phyloP scores from a whole-genome alignment of 2,888 invertebrate genomes.

The Tribolium freemani region DNA sequence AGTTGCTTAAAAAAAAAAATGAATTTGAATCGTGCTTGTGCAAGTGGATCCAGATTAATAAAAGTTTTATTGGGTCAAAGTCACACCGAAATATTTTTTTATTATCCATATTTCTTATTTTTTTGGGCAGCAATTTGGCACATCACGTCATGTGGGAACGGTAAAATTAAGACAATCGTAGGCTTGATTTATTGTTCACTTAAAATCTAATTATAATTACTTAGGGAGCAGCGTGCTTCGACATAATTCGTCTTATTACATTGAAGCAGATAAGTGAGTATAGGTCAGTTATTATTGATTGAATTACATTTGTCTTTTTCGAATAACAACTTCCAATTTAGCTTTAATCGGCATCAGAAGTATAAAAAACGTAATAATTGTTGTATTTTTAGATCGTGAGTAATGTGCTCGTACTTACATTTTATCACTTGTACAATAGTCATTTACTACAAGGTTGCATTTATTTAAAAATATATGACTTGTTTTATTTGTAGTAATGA shows the following conservation, averaged over 20 bases:
- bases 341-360: background rate
- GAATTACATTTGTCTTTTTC: background rate
- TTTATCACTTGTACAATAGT: background rate
- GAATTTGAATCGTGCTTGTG: background rate
- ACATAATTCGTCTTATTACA: slow-evolving; percentile 9
- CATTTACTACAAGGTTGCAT: background rate
- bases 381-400: background rate
- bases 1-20: background rate
- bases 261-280: background rate
- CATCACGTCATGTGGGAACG: slow-evolving; percentile 44
- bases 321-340: background rate
- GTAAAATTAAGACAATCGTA: slow-evolving; percentile 55
- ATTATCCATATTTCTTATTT: background rate
- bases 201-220: slow-evolving; percentile 55
- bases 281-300: slow-evolving; percentile 15
- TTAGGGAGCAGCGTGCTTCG: slow-evolving; percentile 46
- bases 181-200: slow-evolving; percentile 54
- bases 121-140: slow-evolving; percentile 30
- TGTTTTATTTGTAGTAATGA: background rate
- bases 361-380: background rate
- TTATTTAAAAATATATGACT: background rate
- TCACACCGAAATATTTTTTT: too few relatives aligned
- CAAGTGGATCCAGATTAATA: background rate
- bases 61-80: background rate
- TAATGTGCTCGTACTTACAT: background rate